A percentile compares a stretch with the other conserved stretches of the same genome.
Conservation (phyloP, 2,888 invertebrate genomes). For the Lepas anatifera region DNA sequence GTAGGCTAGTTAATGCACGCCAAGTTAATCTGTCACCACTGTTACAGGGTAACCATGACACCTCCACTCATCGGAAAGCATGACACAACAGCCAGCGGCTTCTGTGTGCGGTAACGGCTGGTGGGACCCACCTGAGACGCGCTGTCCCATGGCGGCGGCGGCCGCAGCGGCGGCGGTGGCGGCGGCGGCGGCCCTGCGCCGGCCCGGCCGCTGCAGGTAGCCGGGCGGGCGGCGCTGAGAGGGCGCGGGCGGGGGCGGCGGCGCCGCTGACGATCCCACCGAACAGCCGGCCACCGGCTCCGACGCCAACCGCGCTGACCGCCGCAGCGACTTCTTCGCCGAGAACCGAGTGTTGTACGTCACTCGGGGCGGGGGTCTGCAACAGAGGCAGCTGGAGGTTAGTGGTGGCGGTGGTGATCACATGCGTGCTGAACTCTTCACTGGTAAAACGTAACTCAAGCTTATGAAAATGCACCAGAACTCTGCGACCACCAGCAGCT, state of each 20-base stretch:
- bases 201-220: neutral
- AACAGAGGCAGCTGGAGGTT: no score
- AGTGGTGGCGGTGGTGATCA: no score
- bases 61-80: no score
- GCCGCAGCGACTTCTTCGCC: slow-evolving; percentile 1
- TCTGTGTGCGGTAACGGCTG: no score
- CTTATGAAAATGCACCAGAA: no score
- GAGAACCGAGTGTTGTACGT: slow-evolving; percentile 12
- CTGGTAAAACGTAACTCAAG: no score
- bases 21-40: no score
- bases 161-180: neutral
- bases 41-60: no score
- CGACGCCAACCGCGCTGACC: neutral
- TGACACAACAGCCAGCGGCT: no score
- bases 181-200: neutral
- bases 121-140: neutral
- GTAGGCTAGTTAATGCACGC: no score
- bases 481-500: no score
- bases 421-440: no score
- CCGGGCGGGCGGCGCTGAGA: neutral
- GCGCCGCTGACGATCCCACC: neutral
- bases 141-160: slow-evolving; percentile 1
- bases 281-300: neutral
- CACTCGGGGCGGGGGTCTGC: slow-evolving; percentile 1
- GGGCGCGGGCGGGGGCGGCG: neutral